A percentile compares a stretch with the other conserved stretches of the same genome.
phyloP scores from a whole-genome alignment of 2,797 vertebrate genomes.

The Galagoides demidoff region DNA sequence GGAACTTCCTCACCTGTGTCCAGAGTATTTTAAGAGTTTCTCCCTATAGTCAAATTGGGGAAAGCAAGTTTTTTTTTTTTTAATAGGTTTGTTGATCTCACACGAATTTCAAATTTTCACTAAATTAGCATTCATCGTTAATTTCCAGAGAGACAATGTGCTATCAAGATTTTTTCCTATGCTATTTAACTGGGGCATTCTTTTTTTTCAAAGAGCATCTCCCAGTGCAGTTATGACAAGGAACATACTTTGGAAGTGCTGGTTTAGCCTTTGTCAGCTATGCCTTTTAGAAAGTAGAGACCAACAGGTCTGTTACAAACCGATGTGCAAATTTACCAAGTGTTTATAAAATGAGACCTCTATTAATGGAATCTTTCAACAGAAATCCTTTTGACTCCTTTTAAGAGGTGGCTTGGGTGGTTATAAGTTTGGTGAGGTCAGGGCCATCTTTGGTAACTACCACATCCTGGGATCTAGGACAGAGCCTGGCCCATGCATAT shows the following conservation, averaged over 20 bases:
- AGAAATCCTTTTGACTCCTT: background rate
- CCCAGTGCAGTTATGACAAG: background rate
- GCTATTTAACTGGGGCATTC: background rate
- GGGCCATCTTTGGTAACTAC: background rate
- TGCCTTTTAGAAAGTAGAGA: constrained; percentile 6
- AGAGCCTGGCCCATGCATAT: background rate
- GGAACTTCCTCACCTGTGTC: background rate
- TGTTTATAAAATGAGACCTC: background rate
- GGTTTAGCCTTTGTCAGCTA: background rate
- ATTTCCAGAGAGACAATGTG: background rate
- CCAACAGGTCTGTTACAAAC: background rate
- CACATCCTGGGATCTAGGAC: background rate
- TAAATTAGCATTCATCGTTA: background rate
- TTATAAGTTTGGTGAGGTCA: background rate
- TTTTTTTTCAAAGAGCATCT: background rate
- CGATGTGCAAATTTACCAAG: background rate
- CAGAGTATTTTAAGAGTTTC: background rate
- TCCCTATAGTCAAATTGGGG: background rate
- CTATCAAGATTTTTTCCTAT: background rate
- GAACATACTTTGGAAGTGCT: background rate
- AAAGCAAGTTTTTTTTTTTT: background rate
- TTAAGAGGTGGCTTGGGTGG: background rate
- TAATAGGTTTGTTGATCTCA: background rate
- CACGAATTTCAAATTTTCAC: background rate
- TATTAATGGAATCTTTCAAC: background rate